Evolutionary conservation across 2,797 vertebrate species (phyloP).

Genomic region (Uromys caudimaculatus): DNA sequence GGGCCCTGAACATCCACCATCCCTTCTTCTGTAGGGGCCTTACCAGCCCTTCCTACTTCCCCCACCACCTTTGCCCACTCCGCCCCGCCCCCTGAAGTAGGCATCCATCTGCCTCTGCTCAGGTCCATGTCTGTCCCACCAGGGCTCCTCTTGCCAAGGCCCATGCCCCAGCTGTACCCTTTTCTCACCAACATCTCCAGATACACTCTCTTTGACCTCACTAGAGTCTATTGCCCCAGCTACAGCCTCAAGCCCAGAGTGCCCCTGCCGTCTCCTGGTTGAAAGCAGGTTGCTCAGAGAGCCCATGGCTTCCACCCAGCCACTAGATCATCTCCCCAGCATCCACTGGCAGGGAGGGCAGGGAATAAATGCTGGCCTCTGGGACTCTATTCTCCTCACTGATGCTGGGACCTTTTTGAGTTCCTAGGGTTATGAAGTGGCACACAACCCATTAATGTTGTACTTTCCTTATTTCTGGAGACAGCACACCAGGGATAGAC

Average conservation of each 20-base stretch:
- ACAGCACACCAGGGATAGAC: neutral
- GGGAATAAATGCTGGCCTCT: neutral
- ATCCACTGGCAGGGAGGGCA: neutral
- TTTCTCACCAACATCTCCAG: neutral
- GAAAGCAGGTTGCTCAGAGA: neutral
- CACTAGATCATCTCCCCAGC: too few relatives aligned
- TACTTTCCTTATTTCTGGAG: neutral
- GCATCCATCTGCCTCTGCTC: neutral
- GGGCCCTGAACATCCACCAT: neutral
- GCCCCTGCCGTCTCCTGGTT: neutral
- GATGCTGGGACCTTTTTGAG: neutral
- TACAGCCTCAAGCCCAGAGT: neutral
- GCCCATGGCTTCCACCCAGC: neutral
- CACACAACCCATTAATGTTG: neutral
- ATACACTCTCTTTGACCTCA: neutral
- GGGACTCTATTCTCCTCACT: neutral
- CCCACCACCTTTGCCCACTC: neutral
- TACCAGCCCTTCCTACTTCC: fast-evolving
- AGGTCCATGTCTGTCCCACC: neutral
- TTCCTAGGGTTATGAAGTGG: neutral
- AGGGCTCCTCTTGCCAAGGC: neutral
- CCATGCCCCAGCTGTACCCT: neutral
- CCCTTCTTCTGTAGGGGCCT: neutral
- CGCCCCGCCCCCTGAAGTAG: neutral
- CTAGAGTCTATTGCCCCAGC: neutral